phyloP scores from a whole-genome alignment of 2,888 invertebrate genomes.

The Tubulanus polymorphus region DNA sequence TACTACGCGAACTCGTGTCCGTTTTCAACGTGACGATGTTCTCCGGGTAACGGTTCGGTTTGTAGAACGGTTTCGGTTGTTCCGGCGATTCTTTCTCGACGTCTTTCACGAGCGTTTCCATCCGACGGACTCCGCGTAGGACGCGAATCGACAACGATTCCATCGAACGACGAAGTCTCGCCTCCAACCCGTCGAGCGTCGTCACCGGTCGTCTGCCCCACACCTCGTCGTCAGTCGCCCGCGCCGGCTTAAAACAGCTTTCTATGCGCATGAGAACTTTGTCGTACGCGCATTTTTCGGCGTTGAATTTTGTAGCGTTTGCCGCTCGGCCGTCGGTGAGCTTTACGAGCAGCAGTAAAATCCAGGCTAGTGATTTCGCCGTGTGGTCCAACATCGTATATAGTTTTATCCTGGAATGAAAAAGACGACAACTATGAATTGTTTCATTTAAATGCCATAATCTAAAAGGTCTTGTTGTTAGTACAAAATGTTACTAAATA shows the following conservation, averaged over 20 bases:
- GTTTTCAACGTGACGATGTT: slow-evolving; percentile 10
- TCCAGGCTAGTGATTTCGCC: too few relatives aligned
- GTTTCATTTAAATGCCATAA: too few relatives aligned
- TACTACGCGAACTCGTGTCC: not conserved
- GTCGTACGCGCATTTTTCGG: not conserved
- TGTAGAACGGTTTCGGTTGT: too few relatives aligned
- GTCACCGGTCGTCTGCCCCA: not conserved
- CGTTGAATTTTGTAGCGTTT: too few relatives aligned
- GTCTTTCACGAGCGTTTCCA: slow-evolving; percentile 23
- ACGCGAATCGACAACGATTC: slow-evolving; percentile 26
- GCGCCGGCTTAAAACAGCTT: not conserved
- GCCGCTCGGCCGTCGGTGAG: too few relatives aligned
- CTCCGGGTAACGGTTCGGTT: too few relatives aligned
- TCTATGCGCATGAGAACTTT: not conserved
- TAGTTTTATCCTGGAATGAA: too few relatives aligned
- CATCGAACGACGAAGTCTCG: slow-evolving; percentile 19
- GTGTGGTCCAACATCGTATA: too few relatives aligned
- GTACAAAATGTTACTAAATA: too few relatives aligned
- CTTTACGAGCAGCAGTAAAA: too few relatives aligned
- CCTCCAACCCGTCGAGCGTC: slow-evolving; percentile 7
- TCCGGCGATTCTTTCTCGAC: not conserved
- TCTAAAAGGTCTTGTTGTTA: too few relatives aligned
- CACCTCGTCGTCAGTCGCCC: not conserved
- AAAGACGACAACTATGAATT: too few relatives aligned
- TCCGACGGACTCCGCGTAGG: slow-evolving; percentile 29